phyloP scores from a whole-genome alignment of 2,888 invertebrate genomes.

The Ophioninae sp. region DNA sequence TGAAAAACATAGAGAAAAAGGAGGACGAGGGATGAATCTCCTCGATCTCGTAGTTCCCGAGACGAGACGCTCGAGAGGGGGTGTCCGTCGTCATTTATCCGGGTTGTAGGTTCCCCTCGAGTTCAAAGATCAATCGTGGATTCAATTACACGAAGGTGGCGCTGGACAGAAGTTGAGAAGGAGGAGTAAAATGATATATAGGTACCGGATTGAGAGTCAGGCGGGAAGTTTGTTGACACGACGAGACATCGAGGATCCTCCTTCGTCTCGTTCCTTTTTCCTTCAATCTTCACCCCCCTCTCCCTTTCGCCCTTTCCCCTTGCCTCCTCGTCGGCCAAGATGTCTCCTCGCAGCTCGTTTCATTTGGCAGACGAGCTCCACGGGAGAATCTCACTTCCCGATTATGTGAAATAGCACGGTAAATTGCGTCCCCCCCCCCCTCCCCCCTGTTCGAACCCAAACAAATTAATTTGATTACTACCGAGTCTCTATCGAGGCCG shows the following conservation, averaged over 20 bases:
- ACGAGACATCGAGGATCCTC: slow-evolving; percentile 42
- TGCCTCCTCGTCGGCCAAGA: background rate
- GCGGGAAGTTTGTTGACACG: slow-evolving; percentile 56
- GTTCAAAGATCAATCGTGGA: slow-evolving; percentile 53
- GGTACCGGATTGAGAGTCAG: slow-evolving; percentile 29
- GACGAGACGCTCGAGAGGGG: background rate
- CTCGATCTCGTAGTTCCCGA: background rate
- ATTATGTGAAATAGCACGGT: slow-evolving; percentile 44
- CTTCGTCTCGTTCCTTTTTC: background rate
- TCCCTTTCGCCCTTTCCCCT: background rate
- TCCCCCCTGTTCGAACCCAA: slow-evolving; percentile 13
- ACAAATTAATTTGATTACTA: slow-evolving; percentile 53
- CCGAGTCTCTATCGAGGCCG: slow-evolving; percentile 14
- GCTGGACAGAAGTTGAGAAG: slow-evolving; percentile 19
- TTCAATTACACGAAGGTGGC: slow-evolving; percentile 46
- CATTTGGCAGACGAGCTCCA: slow-evolving; percentile 43
- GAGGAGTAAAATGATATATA: slow-evolving; percentile 18
- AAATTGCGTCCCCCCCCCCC: slow-evolving; percentile 43
- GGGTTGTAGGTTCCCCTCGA: background rate
- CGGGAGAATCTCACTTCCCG: slow-evolving; percentile 41
- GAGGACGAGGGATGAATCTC: background rate
- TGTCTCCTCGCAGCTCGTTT: slow-evolving; percentile 30
- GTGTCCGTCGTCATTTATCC: slow-evolving; percentile 37
- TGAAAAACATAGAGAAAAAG: background rate
- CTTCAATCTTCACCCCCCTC: slow-evolving; percentile 13